Evolutionary conservation across 1,140 invertebrate genomes (phyloP).

Genomic region (Sarcophaga bullata): DNA sequence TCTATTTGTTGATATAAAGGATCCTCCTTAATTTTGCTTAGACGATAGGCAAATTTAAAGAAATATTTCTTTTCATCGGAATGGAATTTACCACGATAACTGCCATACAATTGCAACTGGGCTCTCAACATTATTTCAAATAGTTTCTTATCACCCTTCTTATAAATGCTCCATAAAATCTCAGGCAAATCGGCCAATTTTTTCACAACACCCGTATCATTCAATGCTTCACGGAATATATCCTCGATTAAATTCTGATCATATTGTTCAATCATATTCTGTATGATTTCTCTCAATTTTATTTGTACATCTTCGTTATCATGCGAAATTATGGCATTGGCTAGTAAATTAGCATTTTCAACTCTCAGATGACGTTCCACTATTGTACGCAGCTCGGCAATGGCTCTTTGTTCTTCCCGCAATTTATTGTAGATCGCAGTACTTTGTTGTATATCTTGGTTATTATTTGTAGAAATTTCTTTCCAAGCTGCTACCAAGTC

Average conservation of each 20-base stretch:
- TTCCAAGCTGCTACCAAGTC: background rate
- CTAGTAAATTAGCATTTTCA: background rate
- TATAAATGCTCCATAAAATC: conserved; percentile 5
- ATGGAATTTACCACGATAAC: background rate
- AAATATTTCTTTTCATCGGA: background rate
- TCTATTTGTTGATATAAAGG: background rate
- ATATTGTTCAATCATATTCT: background rate
- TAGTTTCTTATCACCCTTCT: background rate
- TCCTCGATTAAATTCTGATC: background rate
- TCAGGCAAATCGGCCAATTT: background rate
- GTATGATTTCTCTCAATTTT: background rate
- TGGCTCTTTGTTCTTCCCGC: background rate
- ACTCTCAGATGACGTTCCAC: background rate
- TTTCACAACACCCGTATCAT: background rate
- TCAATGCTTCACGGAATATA: background rate
- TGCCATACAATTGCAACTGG: background rate
- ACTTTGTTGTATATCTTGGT: background rate
- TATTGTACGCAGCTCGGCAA: background rate
- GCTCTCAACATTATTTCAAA: background rate
- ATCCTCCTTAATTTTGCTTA: background rate
- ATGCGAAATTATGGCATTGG: background rate
- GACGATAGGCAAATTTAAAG: background rate
- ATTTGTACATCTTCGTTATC: background rate
- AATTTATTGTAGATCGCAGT: background rate
- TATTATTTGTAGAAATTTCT: background rate